Evolutionary conservation across 2,797 vertebrate species (phyloP).

Genomic region (Hippoglossus hippoglossus): DNA sequence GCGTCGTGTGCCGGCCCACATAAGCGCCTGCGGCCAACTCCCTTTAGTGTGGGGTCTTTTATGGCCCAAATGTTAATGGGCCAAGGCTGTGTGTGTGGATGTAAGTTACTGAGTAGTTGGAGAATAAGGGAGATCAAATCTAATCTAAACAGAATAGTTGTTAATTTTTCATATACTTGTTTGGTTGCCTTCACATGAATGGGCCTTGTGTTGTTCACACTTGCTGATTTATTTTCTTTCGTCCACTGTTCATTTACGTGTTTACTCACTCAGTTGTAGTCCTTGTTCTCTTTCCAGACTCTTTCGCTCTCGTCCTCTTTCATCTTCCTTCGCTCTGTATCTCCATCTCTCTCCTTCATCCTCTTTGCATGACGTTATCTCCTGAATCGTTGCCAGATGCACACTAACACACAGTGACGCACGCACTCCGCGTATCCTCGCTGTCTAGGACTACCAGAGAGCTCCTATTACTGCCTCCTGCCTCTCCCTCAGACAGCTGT

Average conservation of each 20-base stretch:
- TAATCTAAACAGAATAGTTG: not conserved
- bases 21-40: slow-evolving; percentile 65
- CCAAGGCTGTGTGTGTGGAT: slow-evolving; percentile 42
- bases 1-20: slow-evolving; percentile 53
- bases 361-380: slow-evolving; percentile 48
- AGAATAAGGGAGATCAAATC: not conserved
- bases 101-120: slow-evolving; percentile 12
- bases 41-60: slow-evolving; percentile 67
- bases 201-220: not conserved
- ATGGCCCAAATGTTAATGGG: slow-evolving; percentile 57
- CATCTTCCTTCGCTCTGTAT: slow-evolving; percentile 8
- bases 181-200: not conserved
- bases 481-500: slow-evolving; percentile 76
- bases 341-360: slow-evolving; percentile 31
- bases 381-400: slow-evolving; percentile 61
- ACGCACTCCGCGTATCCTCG: slow-evolving; percentile 40
- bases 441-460: slow-evolving; percentile 61
- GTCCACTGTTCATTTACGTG: not conserved
- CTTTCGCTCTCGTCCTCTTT: slow-evolving; percentile 24
- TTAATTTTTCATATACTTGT: slow-evolving; percentile 11
- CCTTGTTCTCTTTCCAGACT: slow-evolving; percentile 17
- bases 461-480: slow-evolving; percentile 58
- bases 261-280: slow-evolving; percentile 6
- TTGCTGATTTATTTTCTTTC: too few relatives aligned
- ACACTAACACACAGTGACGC: slow-evolving; percentile 61